Percentiles rank a stretch among this genome's conserved stretches.
Conservation (phyloP, 2,113 vertebrate genomes). For the Lynx canadensis region DNA sequence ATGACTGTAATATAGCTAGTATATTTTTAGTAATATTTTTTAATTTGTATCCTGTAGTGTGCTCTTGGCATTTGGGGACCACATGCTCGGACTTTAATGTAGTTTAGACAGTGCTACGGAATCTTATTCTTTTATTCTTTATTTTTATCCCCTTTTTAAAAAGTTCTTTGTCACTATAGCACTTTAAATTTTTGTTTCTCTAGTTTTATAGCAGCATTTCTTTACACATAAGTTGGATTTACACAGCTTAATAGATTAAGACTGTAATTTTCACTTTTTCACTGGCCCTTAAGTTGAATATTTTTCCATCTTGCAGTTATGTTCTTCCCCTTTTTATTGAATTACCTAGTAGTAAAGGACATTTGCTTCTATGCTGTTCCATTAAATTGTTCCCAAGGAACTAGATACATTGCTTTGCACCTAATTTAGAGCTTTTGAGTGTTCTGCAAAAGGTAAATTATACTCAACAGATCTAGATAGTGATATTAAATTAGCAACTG, state of each 20-base stretch:
- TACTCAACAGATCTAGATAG: not conserved
- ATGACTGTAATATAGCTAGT: constrained; percentile 15
- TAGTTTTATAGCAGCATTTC: constrained; percentile 39
- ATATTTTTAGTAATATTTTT: constrained; percentile 60
- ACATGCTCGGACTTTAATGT: not conserved
- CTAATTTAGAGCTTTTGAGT: not conserved
- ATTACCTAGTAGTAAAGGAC: constrained; percentile 9
- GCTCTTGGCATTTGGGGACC: constrained; percentile 6
- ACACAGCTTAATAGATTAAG: constrained; percentile 18
- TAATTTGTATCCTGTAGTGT: constrained; percentile 39
- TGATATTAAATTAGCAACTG: constrained; percentile 4
- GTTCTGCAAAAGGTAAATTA: constrained; percentile 3
- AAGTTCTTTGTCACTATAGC: not conserved
- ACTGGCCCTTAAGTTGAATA: not conserved
- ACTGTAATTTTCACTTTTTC: constrained; percentile 7
- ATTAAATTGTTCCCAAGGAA: not conserved
- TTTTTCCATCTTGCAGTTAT: constrained; percentile 10
- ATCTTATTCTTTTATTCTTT: constrained; percentile 22
- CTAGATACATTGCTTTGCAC: not conserved
- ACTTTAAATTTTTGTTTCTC: constrained; percentile 41
- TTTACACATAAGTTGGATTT: constrained; percentile 44
- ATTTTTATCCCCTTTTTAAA: not conserved
- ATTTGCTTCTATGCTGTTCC: constrained; percentile 37
- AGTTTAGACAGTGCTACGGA: not conserved
- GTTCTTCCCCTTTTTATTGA: constrained; percentile 42